Evolutionary conservation across 2,888 invertebrate species (phyloP).

Genomic region (Drosophila acutilabella): DNA sequence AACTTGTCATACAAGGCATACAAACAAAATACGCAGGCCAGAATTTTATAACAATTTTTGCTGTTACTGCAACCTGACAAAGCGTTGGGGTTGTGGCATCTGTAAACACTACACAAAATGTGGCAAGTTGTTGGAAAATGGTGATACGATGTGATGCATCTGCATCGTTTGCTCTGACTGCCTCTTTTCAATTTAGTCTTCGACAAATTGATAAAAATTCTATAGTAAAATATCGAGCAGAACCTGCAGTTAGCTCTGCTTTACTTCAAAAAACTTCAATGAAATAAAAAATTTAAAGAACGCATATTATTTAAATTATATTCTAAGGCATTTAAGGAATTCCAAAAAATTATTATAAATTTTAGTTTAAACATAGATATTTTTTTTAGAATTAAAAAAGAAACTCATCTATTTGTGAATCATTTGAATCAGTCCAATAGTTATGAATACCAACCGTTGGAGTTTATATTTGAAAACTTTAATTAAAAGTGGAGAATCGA

Average conservation of each 20-base stretch:
- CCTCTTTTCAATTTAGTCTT: conserved; percentile 61
- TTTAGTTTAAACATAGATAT: no score
- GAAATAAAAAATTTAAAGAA: background rate
- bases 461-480: no score
- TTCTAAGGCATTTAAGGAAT: no score
- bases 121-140: conserved; percentile 7
- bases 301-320: no score
- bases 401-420: no score
- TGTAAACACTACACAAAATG: conserved; percentile 44
- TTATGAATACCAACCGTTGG: no score
- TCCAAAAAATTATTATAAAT: no score
- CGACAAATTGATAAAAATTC: conserved; percentile 76
- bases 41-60: conserved; percentile 71
- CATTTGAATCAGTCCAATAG: no score
- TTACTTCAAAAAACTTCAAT: background rate
- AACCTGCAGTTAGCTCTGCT: conserved; percentile 12
- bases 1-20: conserved; percentile 73
- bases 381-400: no score
- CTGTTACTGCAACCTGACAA: conserved; percentile 38
- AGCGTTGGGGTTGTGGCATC: conserved; percentile 1
- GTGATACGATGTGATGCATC: background rate
- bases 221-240: conserved; percentile 63
- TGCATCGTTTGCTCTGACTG: conserved; percentile 16
- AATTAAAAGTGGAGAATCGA: no score
- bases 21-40: conserved; percentile 32